Percentiles rank a stretch among this genome's conserved stretches.
These are phyloP conservation scores for Brachyistius frenatus DNA, from an alignment of 2,113 vertebrate genomes.

Conservation along the genomic window DNA sequence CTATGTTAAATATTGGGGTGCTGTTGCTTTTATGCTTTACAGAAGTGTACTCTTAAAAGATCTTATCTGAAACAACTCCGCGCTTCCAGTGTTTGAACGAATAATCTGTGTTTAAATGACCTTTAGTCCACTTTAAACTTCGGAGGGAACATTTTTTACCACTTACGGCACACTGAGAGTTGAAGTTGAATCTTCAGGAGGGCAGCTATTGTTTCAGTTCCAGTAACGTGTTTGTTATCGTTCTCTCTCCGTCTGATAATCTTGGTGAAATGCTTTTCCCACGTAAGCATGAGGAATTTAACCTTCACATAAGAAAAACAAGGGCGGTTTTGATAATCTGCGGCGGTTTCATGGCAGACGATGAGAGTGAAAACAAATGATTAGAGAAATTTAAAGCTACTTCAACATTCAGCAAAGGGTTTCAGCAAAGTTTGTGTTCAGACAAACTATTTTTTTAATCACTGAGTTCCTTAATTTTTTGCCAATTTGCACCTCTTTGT, in stretches of 20 bases:
- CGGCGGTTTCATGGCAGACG: not conserved
- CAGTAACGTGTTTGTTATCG: conserved; percentile 42
- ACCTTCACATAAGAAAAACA: conserved; percentile 19
- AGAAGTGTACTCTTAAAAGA: no score
- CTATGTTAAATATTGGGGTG: no score
- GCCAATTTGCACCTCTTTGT: no score
- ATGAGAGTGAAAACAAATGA: not conserved
- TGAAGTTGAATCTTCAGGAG: conserved; percentile 26
- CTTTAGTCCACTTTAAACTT: not conserved
- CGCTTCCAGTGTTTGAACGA: not conserved
- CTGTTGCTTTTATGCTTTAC: no score
- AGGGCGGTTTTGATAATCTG: not conserved
- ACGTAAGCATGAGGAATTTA: conserved; percentile 1
- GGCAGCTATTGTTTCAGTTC: conserved; percentile 35
- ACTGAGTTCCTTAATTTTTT: no score
- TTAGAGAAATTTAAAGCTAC: not conserved
- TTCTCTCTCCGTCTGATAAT: conserved; percentile 24
- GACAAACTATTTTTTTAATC: no score
- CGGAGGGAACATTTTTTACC: not conserved
- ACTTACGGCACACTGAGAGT: not conserved
- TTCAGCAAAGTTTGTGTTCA: no score
- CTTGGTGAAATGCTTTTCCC: conserved; percentile 9
- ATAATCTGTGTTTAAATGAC: not conserved
- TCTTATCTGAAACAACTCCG: not conserved
- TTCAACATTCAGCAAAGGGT: no score